Evolutionary conservation across 2,797 vertebrate species (phyloP).

Genomic region (Chrosomus eos): DNA sequence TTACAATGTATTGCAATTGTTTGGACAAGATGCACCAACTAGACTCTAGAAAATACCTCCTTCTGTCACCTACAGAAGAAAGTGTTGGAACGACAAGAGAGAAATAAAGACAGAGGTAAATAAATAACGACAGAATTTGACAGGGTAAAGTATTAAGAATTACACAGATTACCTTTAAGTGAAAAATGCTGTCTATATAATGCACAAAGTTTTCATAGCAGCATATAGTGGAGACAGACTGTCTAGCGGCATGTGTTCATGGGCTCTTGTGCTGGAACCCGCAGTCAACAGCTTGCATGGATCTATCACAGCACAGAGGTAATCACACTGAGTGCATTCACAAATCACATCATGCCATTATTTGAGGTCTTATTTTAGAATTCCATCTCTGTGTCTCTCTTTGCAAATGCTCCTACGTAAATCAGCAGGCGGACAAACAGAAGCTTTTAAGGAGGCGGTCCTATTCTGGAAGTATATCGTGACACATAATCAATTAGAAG

Average conservation of each 20-base stretch:
- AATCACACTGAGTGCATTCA: conserved; percentile 55
- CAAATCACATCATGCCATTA: conserved; percentile 48
- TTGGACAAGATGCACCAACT: background rate
- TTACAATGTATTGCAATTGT: background rate
- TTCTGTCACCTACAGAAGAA: background rate
- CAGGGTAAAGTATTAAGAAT: too few relatives aligned
- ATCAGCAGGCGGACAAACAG: conserved; percentile 38
- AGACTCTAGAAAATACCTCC: background rate
- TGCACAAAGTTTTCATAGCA: conserved; percentile 16
- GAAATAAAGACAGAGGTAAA: background rate
- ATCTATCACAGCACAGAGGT: conserved; percentile 30
- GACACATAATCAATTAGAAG: conserved; percentile 47
- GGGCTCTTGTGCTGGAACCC: conserved; percentile 17
- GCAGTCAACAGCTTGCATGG: conserved; percentile 30
- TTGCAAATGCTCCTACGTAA: conserved; percentile 39
- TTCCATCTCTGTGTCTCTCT: conserved; percentile 20
- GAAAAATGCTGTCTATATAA: background rate
- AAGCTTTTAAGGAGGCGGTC: conserved; percentile 48
- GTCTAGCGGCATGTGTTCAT: conserved; percentile 36
- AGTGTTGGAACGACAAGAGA: background rate
- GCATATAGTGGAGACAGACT: conserved; percentile 37
- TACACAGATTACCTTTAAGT: background rate
- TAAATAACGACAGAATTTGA: background rate
- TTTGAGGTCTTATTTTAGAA: conserved; percentile 35
- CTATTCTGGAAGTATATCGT: conserved; percentile 33